Conservation (phyloP, 2,888 invertebrate species). For the Megastigmus dorsalis region DNA sequence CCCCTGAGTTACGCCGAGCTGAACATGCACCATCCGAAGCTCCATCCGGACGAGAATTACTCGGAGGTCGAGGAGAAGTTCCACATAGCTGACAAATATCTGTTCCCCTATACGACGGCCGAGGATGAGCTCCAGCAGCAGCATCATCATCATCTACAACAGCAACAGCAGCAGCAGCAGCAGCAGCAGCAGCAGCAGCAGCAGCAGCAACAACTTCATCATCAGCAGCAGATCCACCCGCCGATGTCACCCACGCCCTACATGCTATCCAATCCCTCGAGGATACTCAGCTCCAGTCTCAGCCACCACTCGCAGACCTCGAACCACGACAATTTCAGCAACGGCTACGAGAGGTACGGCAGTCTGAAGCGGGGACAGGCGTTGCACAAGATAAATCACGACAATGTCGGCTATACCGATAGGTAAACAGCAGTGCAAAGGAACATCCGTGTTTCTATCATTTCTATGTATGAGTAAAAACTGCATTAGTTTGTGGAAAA, state of each 20-base stretch:
- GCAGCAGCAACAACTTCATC: conserved; percentile 12
- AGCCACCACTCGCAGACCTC: conserved; percentile 73
- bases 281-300: conserved; percentile 71
- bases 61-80: conserved; percentile 75
- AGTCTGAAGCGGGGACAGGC: conserved; percentile 70
- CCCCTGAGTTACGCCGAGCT: conserved; percentile 86
- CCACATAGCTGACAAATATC: conserved; percentile 85
- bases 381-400: conserved; percentile 68
- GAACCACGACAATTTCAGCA: conserved; percentile 46
- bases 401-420: conserved; percentile 66
- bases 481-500: no score
- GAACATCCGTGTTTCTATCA: no score
- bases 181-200: conserved; percentile 16
- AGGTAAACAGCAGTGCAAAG: conserved; percentile 21
- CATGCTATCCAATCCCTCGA: conserved; percentile 71
- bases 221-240: conserved; percentile 53
- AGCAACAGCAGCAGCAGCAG: conserved; percentile 12
- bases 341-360: conserved; percentile 68
- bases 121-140: conserved; percentile 61
- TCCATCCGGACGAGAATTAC: conserved; percentile 69
- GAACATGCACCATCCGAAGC: conserved; percentile 71
- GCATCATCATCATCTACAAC: no score
- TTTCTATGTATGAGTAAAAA: no score
- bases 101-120: conserved; percentile 87
- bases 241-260: conserved; percentile 72